phyloP scores from a whole-genome alignment of 2,113 vertebrate genomes.

The Brachyistius frenatus region DNA sequence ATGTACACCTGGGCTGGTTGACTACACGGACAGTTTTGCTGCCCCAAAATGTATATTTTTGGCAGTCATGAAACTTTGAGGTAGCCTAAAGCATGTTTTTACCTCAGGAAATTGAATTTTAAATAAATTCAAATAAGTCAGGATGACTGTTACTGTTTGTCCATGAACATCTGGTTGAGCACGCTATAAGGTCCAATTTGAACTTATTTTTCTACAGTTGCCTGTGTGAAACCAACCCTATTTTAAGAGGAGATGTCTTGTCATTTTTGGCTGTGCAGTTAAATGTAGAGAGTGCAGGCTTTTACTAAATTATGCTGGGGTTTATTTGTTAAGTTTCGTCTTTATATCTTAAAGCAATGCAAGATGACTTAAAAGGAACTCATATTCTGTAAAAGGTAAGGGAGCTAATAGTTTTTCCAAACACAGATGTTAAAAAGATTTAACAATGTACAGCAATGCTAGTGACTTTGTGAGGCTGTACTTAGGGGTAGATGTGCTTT shows the following conservation, averaged over 20 bases:
- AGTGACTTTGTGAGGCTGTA: no score
- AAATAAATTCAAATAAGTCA: background rate
- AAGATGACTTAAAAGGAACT: no score
- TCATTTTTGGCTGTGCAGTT: slow-evolving; percentile 15
- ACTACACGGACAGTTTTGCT: no score
- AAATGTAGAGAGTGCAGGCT: background rate
- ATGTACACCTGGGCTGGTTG: no score
- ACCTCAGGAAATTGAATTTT: background rate
- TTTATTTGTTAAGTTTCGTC: no score
- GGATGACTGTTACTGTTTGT: background rate
- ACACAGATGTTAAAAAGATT: no score
- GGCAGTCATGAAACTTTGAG: background rate
- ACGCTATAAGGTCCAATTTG: background rate
- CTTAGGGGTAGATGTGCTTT: no score
- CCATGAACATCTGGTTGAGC: background rate
- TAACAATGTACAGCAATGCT: no score
- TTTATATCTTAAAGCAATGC: no score
- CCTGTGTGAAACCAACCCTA: slow-evolving; percentile 43
- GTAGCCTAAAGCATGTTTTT: background rate
- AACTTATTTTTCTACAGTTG: slow-evolving; percentile 18
- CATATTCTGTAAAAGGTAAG: no score
- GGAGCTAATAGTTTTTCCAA: no score
- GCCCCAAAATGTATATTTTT: background rate
- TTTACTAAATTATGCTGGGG: no score
- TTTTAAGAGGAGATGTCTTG: slow-evolving; percentile 26